Conservation (phyloP, 2,797 vertebrate species). For the Alfaro cultratus region DNA sequence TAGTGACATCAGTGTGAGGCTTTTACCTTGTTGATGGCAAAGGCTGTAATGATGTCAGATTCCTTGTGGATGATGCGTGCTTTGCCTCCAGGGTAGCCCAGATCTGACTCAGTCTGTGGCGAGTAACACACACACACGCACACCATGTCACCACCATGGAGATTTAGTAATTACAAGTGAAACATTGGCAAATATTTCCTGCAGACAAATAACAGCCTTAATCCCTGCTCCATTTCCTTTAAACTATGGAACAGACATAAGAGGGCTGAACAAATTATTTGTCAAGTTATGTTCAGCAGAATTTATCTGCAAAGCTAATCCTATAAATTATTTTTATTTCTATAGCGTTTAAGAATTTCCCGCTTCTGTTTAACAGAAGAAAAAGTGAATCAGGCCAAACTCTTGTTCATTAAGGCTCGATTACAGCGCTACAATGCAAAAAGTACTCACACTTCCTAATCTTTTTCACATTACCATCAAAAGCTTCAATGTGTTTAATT, state of each 20-base stretch:
- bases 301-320: conserved; percentile 10
- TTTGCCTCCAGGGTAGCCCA: conserved; percentile 85
- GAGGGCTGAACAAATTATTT: conserved; percentile 28
- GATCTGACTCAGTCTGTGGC: conserved; percentile 88
- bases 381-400: conserved; percentile 28
- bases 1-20: conserved; percentile 10
- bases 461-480: not conserved
- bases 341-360: conserved; percentile 4
- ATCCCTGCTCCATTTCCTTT: conserved; percentile 40
- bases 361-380: conserved; percentile 29
- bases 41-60: conserved; percentile 98
- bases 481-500: not conserved
- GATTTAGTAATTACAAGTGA: conserved; percentile 31
- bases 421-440: not conserved
- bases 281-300: conserved; percentile 29
- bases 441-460: not conserved
- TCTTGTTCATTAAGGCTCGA: conserved; percentile 22
- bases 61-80: conserved; percentile 99
- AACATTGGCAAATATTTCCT: conserved; percentile 33
- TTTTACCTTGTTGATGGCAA: conserved; percentile 96
- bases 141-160: conserved; percentile 17
- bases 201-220: conserved; percentile 37
- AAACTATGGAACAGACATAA: conserved; percentile 27
- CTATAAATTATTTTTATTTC: conserved; percentile 16
- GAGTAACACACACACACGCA: not conserved